Percentiles rank a stretch among this genome's conserved stretches.
phyloP scores from a whole-genome alignment of 1,140 invertebrate genomes.

The Macrostomum lignano region DNA sequence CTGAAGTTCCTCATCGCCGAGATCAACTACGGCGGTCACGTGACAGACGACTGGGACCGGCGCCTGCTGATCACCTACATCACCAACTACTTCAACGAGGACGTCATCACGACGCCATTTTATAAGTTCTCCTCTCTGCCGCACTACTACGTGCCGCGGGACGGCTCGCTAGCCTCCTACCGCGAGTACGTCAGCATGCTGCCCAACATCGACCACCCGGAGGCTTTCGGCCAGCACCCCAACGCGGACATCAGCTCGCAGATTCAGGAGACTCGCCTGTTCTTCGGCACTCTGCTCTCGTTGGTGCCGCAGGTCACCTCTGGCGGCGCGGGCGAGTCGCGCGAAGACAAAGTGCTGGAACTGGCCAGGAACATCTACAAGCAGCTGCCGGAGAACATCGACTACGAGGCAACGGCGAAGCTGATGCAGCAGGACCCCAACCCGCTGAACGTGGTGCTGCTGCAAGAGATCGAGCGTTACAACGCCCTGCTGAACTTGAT shows the following conservation, averaged over 20 bases:
- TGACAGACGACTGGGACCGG: slow-evolving; percentile 27
- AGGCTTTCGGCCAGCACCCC: slow-evolving; percentile 38
- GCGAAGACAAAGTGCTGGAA: slow-evolving; percentile 31
- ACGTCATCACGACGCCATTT: slow-evolving; percentile 34
- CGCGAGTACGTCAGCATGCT: slow-evolving; percentile 43
- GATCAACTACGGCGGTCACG: slow-evolving; percentile 30
- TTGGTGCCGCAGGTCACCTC: slow-evolving; percentile 20
- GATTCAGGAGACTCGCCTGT: slow-evolving; percentile 23
- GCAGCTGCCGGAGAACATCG: slow-evolving; percentile 41
- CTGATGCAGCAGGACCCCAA: slow-evolving; percentile 39
- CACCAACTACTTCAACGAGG: slow-evolving; percentile 45
- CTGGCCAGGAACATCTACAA: slow-evolving; percentile 39
- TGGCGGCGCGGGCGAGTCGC: slow-evolving; percentile 13
- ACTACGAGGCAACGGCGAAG: slow-evolving; percentile 42
- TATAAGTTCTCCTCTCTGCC: slow-evolving; percentile 40
- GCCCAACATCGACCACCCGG: slow-evolving; percentile 44
- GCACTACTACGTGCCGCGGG: slow-evolving; percentile 48
- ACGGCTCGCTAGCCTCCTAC: slow-evolving; percentile 47
- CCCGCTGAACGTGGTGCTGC: slow-evolving; percentile 46
- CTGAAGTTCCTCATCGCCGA: slow-evolving; percentile 30
- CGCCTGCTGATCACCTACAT: slow-evolving; percentile 42
- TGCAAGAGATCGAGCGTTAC: slow-evolving; percentile 38
- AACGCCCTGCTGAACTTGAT: slow-evolving; percentile 34
- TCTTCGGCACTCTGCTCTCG: slow-evolving; percentile 27
- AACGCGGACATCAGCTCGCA: slow-evolving; percentile 29